Evolutionary conservation across 2,113 vertebrate genomes (phyloP), one percentile per base, ranked within the genome.

Genomic region (Sclerurus mexicanus): DNA sequence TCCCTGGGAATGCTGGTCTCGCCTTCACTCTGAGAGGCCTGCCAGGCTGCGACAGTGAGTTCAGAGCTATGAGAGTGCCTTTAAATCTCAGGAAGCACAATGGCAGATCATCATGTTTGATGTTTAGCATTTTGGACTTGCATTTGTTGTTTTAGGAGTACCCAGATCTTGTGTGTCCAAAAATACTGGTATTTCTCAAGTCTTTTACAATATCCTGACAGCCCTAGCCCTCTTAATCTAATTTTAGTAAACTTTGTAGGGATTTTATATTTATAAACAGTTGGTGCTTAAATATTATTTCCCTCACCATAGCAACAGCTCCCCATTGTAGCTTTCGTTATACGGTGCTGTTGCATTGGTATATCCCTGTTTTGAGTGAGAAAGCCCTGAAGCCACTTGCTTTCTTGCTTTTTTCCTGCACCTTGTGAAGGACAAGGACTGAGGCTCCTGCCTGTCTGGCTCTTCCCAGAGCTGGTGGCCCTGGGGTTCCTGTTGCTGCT

Each of bases 271-370:
- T 94, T 97, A 92, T 96, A 93, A 95, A 93, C 92, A 94, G 81
- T 95, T 95, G 64, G 76, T 74, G 14, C 83, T 96, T 97, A 95
- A 97, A 92, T 97, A 94, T 95, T 97, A 93, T 91, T 77, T 59
- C n/a, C 53, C 79, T 93, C 93, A 94, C 96, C 94, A 69, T 84
- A 93, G 97, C 53, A 60, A 85, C 72, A 80, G 83, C 82, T 31
- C 77, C 76, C 81, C 82, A 69, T 52, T 63, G 50, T 89, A 95
- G 95, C 85, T 87, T 96, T 91, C 21, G 2, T 71, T 91, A 74
- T 66, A 67, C 14, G 9, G 71, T 81, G 94, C 84, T 40, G 14
- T n/a, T 92, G 96, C 95, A 90, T 49, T 30, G 96, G 85, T 90
- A 90, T 63, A 64, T 49, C 47, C 15, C 80, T 85, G 87, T 94